These are phyloP conservation scores for Serranus cabrilla DNA, from an alignment of 2,797 vertebrate species.

Conservation along the genomic window DNA sequence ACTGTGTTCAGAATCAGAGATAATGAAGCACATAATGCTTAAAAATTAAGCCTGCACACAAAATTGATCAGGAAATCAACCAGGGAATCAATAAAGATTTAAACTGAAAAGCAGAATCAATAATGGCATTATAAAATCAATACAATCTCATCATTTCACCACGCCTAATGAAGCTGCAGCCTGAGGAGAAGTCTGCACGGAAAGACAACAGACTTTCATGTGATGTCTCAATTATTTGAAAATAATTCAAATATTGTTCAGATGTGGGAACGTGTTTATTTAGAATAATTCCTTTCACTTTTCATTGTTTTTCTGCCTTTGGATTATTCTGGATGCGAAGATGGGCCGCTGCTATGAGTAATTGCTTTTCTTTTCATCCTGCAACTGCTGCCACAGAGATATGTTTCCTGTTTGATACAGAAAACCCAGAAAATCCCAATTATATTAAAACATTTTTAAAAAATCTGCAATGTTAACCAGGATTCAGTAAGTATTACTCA, in stretches of 20 bases:
- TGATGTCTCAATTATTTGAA: background rate
- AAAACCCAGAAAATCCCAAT: background rate
- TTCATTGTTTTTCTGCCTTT: background rate
- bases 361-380: constrained; percentile 6
- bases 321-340: background rate
- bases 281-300: background rate
- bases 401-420: background rate
- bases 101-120: too few relatives aligned
- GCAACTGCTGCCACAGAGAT: background rate
- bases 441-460: background rate
- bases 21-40: too few relatives aligned
- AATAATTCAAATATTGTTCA: background rate
- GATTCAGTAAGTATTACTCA: too few relatives aligned
- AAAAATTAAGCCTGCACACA: too few relatives aligned
- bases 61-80: too few relatives aligned
- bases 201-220: background rate
- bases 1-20: too few relatives aligned
- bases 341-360: background rate
- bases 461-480: background rate
- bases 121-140: too few relatives aligned
- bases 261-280: background rate
- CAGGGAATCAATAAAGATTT: too few relatives aligned
- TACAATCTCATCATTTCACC: too few relatives aligned
- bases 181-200: background rate
- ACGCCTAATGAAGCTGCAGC: background rate